Conservation (phyloP, 2,888 invertebrate species). For the Rotaria magnacalcarata region DNA sequence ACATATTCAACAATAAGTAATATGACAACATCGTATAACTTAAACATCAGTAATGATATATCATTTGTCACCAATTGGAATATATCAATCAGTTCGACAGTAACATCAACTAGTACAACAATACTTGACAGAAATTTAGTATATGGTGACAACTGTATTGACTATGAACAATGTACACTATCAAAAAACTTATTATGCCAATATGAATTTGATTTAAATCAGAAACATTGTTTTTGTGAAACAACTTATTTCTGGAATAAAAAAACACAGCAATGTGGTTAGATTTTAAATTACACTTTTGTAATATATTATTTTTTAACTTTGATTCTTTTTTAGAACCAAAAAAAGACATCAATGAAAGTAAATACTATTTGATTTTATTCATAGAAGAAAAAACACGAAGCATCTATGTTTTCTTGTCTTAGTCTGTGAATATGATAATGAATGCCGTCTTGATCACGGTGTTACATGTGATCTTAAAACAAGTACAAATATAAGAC, state of each 20-base stretch:
- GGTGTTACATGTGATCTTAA: conserved; percentile 20
- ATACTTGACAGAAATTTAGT: neutral
- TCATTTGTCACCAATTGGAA: neutral
- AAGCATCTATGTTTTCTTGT: neutral
- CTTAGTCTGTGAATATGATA: conserved; percentile 30
- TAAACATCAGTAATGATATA: neutral
- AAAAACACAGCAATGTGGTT: conserved; percentile 20
- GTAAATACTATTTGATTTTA: neutral
- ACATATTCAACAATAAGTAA: neutral
- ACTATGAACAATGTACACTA: conserved; percentile 2
- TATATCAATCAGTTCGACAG: neutral
- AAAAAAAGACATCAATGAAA: neutral
- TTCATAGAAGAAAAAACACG: neutral
- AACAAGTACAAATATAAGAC: neutral
- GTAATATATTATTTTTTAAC: neutral
- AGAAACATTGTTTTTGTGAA: conserved; percentile 34
- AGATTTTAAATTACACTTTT: neutral
- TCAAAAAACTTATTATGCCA: neutral
- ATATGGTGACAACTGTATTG: neutral
- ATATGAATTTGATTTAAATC: neutral
- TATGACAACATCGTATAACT: neutral
- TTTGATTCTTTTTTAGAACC: neutral
- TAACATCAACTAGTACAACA: neutral
- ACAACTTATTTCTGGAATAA: conserved; percentile 30
- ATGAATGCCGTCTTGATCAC: conserved; percentile 17